Conservation (phyloP, 2,113 vertebrate species). For the Gobio gobio region DNA sequence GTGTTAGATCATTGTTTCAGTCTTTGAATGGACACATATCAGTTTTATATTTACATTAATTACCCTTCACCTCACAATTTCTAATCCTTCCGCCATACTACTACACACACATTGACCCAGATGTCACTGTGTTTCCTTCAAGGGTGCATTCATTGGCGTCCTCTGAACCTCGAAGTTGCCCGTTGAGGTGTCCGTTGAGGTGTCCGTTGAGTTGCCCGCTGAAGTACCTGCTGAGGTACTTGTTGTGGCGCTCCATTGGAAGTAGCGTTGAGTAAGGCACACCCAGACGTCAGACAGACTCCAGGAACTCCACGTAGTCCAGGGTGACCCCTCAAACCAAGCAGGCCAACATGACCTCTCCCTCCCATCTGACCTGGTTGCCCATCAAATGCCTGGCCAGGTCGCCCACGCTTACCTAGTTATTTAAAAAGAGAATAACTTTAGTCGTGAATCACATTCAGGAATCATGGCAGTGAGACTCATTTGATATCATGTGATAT, state of each 20-base stretch:
- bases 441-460: not conserved
- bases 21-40: conserved; percentile 32
- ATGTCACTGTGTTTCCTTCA: conserved; percentile 12
- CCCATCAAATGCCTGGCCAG: conserved; percentile 75
- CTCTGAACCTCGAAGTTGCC: conserved; percentile 59
- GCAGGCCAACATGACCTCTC: conserved; percentile 72
- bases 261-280: conserved; percentile 63
- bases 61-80: conserved; percentile 43
- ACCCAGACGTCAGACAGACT: conserved; percentile 75
- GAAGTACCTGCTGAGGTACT: conserved; percentile 35
- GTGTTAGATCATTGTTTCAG: conserved; percentile 23
- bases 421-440: not conserved
- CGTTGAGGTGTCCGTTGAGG: not conserved
- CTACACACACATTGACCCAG: conserved; percentile 22
- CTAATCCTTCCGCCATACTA: conserved; percentile 17
- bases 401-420: conserved; percentile 76
- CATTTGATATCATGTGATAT: conserved; percentile 5
- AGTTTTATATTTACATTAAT: conserved; percentile 73
- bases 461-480: not conserved
- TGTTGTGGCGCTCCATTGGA: conserved; percentile 49
- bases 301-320: conserved; percentile 79
- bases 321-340: conserved; percentile 74
- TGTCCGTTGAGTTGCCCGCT: not conserved
- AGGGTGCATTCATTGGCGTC: conserved; percentile 63
- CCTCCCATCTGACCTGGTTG: conserved; percentile 76